phyloP scores from a whole-genome alignment of 1,140 invertebrate genomes.

The Metopolophium dirhodum region DNA sequence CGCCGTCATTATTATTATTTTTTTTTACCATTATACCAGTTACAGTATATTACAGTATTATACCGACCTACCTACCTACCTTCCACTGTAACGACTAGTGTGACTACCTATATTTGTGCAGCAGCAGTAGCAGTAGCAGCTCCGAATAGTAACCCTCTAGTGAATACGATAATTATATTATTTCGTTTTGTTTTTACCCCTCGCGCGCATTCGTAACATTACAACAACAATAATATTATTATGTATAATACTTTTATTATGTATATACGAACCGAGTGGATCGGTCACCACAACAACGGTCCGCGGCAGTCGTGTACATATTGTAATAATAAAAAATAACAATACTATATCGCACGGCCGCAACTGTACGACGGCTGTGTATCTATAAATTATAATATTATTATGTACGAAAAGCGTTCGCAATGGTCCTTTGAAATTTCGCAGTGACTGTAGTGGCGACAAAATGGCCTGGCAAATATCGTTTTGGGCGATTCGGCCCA shows the following conservation, averaged over 20 bases:
- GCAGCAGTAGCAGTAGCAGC: neutral
- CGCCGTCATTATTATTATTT: slow-evolving; percentile 9
- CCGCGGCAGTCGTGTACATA: neutral
- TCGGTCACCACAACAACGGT: slow-evolving; percentile 28
- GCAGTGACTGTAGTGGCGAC: neutral
- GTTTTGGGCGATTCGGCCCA: neutral
- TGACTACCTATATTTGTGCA: neutral
- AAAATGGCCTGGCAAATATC: neutral
- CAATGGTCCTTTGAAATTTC: neutral
- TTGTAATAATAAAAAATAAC: neutral
- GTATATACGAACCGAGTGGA: neutral
- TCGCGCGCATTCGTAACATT: neutral
- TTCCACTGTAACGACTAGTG: neutral
- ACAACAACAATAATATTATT: neutral
- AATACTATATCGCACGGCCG: neutral
- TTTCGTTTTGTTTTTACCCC: slow-evolving; percentile 23
- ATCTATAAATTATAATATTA: neutral
- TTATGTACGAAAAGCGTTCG: neutral
- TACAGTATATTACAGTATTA: neutral
- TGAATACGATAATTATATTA: slow-evolving; percentile 37
- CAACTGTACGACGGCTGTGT: neutral
- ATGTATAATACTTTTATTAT: neutral
- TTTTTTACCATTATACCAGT: neutral
- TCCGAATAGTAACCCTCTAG: slow-evolving; percentile 3
- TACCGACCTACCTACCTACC: neutral